Base-by-base conservation (phyloP, 92 coral and sea anemone species). In the Nematostella vectensis region DNA sequence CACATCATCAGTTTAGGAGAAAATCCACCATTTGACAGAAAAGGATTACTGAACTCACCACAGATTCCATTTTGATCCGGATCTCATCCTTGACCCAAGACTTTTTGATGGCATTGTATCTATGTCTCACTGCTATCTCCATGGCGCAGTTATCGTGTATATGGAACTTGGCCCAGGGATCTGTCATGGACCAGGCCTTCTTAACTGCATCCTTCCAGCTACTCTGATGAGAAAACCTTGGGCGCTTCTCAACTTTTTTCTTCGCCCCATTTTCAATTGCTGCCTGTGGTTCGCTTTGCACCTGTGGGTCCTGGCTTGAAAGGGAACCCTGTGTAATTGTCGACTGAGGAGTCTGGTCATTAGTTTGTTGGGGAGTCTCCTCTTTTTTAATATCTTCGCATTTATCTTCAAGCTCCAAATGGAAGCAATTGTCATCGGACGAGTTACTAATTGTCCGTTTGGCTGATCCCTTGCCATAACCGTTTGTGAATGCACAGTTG, bases 101-200 rank as follows among this genome's bases (percentile, higher is more conserved):
- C 55, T 87, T 87, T 70, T 85, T 86, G 25, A 83, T 63, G 8
- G 95, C 99, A 69, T 82, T 93, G 56, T 86, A 93, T 11, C 99
- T 80, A 65, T 93, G 96, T 22, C 99, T 56, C 12, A 72, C 62
- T 11, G 93, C 99, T n/a, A 65, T 51, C 70, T 93, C 96, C 27
- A 76, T 82, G 0, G 91, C 74, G 58, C 83, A 93, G 55, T 82
- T 82, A 31, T 93, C 99, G 15, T 33, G 40, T 20, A 93, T 78
- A 53, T 93, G 96, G 65, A 93, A 86, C 53, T 79, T 55, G 30
- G 81, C 88, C 99, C 99, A 93, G 23, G 99, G 99, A 69, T 93
- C 99, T 9, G 96, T 86, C 77, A 86, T 49, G 45, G 48, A 39
- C 65, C 74, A 67, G 3, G 89, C 89, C 58, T 82, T 80, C 36